Conservation (phyloP, 2,888 invertebrate species). For the Drosophila paranaensis region DNA sequence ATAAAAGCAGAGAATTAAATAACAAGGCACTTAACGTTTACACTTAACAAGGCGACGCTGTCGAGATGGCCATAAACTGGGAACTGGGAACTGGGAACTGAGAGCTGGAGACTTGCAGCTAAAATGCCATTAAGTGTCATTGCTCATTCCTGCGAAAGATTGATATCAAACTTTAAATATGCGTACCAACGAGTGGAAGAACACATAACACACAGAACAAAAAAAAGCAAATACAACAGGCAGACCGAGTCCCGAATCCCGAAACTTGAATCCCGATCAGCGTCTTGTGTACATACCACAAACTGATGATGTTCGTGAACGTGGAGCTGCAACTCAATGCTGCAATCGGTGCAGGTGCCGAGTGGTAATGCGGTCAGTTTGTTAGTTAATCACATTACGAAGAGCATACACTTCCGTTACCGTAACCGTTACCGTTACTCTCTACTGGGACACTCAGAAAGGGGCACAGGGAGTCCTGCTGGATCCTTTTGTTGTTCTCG, state of each 20-base stretch:
- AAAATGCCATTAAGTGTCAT: slow-evolving; percentile 78
- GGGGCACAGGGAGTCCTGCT: slow-evolving; percentile 39
- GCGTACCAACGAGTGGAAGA: slow-evolving; percentile 54
- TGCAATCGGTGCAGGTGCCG: slow-evolving; percentile 48
- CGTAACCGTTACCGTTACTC: slow-evolving; percentile 34
- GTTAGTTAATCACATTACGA: slow-evolving; percentile 58
- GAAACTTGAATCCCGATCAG: slow-evolving; percentile 25
- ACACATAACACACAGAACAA: slow-evolving; percentile 15
- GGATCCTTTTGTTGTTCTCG: slow-evolving; percentile 39
- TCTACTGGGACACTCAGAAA: slow-evolving; percentile 5
- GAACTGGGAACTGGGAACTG: slow-evolving; percentile 11
- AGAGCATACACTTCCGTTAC: slow-evolving; percentile 45
- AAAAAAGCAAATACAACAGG: slow-evolving; percentile 1
- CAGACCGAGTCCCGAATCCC: slow-evolving; percentile 13
- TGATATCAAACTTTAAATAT: slow-evolving; percentile 75
- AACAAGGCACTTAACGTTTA: slow-evolving; percentile 79
- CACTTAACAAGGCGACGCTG: slow-evolving; percentile 73
- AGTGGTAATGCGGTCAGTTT: slow-evolving; percentile 50
- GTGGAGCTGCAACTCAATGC: slow-evolving; percentile 32
- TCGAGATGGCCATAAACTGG: slow-evolving; percentile 51
- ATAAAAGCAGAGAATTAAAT: slow-evolving; percentile 73
- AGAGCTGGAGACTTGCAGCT: slow-evolving; percentile 34
- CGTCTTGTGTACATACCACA: slow-evolving; percentile 44
- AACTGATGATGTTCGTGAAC: slow-evolving; percentile 40
- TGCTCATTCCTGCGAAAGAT: slow-evolving; percentile 79